phyloP scores from a whole-genome alignment of 2,797 vertebrate genomes.

The Columba guinea region DNA sequence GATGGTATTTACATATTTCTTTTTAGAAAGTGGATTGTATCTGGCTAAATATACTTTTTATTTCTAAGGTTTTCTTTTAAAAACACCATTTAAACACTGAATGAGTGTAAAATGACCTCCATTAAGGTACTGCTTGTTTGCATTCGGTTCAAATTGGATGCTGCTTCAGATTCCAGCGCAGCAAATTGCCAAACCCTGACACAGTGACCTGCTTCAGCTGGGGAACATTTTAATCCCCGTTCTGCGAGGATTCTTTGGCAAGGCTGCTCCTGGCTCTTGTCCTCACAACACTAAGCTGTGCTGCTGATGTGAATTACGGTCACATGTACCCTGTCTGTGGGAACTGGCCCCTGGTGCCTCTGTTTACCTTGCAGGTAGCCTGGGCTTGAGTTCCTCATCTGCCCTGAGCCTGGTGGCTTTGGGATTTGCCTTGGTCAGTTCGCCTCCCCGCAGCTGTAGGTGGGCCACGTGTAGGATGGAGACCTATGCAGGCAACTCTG shows the following conservation, averaged over 20 bases:
- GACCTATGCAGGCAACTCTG: not conserved
- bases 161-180: not conserved
- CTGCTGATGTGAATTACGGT: not conserved
- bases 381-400: not conserved
- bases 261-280: not conserved
- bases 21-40: not conserved
- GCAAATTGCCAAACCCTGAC: not conserved
- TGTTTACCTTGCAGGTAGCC: not conserved
- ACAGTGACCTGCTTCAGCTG: not conserved
- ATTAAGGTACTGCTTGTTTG: not conserved
- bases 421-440: not conserved
- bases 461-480: not conserved
- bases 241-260: not conserved
- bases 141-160: not conserved
- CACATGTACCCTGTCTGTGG: not conserved
- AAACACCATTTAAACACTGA: not conserved
- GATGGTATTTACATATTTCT: not conserved
- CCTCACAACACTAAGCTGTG: not conserved
- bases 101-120: not conserved
- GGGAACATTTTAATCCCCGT: not conserved
- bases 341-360: not conserved
- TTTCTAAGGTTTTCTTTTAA: slow-evolving; percentile 9
- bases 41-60: not conserved
- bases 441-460: not conserved
- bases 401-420: not conserved